phyloP scores from a whole-genome alignment of 2,113 vertebrate species.

The Gracilinanus agilis region DNA sequence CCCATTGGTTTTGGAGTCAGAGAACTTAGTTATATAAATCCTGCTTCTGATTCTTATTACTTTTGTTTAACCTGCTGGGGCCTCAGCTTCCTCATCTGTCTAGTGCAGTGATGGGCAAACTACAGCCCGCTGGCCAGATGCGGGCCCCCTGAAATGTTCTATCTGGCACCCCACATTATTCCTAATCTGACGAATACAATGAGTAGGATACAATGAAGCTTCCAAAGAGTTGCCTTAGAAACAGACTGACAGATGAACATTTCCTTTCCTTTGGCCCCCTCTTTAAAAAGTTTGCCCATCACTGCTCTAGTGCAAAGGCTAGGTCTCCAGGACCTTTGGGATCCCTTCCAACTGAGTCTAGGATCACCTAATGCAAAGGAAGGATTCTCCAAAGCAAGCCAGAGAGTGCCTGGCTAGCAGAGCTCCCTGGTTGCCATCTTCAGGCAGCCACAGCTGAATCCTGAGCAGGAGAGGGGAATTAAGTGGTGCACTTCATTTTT shows the following conservation, averaged over 20 bases:
- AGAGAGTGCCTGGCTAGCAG: not conserved
- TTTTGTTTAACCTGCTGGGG: not conserved
- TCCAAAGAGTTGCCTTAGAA: too few relatives aligned
- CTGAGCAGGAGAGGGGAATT: slow-evolving; percentile 50
- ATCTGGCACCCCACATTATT: too few relatives aligned
- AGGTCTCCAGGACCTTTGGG: not conserved
- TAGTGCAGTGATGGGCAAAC: too few relatives aligned
- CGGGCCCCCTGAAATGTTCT: too few relatives aligned
- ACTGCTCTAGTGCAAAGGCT: not conserved
- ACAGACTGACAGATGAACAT: too few relatives aligned
- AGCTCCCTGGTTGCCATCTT: not conserved
- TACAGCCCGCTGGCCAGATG: too few relatives aligned
- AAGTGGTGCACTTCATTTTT: slow-evolving; percentile 62
- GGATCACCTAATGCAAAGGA: not conserved
- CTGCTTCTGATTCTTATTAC: not conserved
- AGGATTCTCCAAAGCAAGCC: not conserved
- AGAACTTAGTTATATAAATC: not conserved
- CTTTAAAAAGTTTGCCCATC: too few relatives aligned
- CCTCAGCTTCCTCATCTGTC: not conserved
- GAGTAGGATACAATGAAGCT: too few relatives aligned
- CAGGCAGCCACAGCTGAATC: slow-evolving; percentile 19
- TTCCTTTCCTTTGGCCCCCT: too few relatives aligned
- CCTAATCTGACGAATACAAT: too few relatives aligned
- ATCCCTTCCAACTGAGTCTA: not conserved
- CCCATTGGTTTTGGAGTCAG: not conserved